phyloP scores from a whole-genome alignment of 2,113 vertebrate species.

The Mus pahari region DNA sequence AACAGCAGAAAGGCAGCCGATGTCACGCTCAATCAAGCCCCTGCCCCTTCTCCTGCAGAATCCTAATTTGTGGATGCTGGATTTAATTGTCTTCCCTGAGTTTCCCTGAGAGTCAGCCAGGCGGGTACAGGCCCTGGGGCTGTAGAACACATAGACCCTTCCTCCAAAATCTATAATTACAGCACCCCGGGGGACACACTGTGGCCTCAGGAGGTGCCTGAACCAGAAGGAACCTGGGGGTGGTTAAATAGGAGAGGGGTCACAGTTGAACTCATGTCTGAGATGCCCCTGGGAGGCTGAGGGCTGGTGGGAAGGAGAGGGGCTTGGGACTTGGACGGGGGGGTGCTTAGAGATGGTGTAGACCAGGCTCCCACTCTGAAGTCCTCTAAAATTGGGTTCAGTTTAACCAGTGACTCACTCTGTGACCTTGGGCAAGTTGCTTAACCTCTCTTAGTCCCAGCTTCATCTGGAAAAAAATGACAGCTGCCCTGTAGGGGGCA shows the following conservation, averaged over 20 bases:
- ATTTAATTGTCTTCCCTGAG: conserved; percentile 75
- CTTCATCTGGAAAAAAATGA: not conserved
- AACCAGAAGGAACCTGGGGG: not conserved
- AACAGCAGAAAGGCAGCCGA: conserved; percentile 74
- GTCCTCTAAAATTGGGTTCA: not conserved
- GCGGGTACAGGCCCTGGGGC: conserved; percentile 1
- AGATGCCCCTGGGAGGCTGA: not conserved
- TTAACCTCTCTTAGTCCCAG: not conserved
- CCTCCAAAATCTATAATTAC: conserved; percentile 60
- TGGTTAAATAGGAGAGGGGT: not conserved
- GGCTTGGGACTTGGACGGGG: not conserved
- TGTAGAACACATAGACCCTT: not conserved
- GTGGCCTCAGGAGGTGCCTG: not conserved
- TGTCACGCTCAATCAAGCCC: conserved; percentile 54
- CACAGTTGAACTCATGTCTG: not conserved
- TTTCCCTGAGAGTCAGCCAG: conserved; percentile 25
- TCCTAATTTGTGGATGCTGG: conserved; percentile 56
- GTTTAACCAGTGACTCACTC: not conserved
- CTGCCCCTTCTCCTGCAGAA: conserved; percentile 68
- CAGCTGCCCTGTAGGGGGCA: accelerated
- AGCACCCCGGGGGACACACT: not conserved
- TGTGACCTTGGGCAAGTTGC: not conserved
- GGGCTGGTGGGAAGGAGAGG: not conserved
- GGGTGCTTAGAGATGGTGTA: not conserved
- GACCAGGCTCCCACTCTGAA: not conserved